Evolutionary conservation across 2,797 vertebrate species (phyloP), one percentile per base, ranked within the genome.

Genomic region (Spinus pinus): DNA sequence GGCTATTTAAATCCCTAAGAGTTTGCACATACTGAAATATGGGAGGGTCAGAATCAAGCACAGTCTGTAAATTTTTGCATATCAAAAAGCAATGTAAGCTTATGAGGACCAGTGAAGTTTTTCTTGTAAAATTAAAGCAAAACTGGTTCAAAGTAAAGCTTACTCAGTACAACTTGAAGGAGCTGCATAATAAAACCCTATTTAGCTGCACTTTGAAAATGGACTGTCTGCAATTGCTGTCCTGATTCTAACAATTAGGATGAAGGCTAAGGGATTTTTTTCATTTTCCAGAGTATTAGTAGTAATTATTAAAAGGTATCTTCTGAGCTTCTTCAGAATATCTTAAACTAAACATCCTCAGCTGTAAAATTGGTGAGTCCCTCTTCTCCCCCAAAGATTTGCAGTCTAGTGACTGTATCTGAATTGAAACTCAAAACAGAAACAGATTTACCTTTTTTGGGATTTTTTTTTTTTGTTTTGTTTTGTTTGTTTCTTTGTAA

Each of bases 401-500:
- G 72, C 97, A 96, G 96, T 96, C 92, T 33, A 37, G 60, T 66
- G 88, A 93, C 95, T 97, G 70, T 96, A 44, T 89, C 94, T 93
- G 94, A 72, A 95, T 80, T 96, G 81, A 95, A 72, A 94, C 61
- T 89, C 86, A 92, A 95, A 97, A 94, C 62, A 92, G 88, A 96
- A 96, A 95, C 54, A 86, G 49, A 88, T 90, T 94, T 90, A 94
- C 53, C 51, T 70, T 82, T 90, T 81, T n/a, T 7, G 25, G 42
- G 2, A 1, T 12, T 72, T 69, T 56, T 37, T 75, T 16, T 41
- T 37, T 58, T 51, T 35, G 35, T 35, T 35, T 92, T 7, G 31
- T 78, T 95, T 95, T 57, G 73, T 96, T 96, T 96, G 64, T 97
- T 97, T 97, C 95, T 96, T 97, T 96, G 97, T 97, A 97, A 97